Evolutionary conservation across 1,140 invertebrate species (phyloP).

Genomic region (Drosophila fuyamai): DNA sequence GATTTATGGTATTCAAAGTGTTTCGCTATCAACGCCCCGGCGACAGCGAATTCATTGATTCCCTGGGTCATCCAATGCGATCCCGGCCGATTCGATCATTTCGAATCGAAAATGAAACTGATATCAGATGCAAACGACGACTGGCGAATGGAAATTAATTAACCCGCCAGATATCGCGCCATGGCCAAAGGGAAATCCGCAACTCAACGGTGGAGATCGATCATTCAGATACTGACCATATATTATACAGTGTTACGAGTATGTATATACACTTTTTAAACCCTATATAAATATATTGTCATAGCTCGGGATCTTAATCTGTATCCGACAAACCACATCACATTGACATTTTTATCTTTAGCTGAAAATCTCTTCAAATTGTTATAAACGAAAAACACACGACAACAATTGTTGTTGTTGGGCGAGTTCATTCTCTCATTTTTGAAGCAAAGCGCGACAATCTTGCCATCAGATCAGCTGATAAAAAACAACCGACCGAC

Average conservation of each 20-base stretch:
- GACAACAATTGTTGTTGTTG: conserved; percentile 40
- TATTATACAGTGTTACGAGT: conserved; percentile 1
- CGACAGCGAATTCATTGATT: conserved; percentile 25
- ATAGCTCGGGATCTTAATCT: conserved; percentile 44
- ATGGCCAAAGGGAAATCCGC: conserved; percentile 33
- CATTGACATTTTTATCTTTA: conserved; percentile 81
- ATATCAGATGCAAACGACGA: conserved; percentile 49
- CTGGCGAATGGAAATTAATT: conserved; percentile 71
- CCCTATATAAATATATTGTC: conserved; percentile 7
- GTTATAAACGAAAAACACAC: conserved; percentile 73
- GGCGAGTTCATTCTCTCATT: conserved; percentile 70
- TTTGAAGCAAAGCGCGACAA: conserved; percentile 82
- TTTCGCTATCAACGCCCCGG: conserved; percentile 32
- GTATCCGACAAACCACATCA: conserved; percentile 76
- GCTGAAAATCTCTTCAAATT: conserved; percentile 78
- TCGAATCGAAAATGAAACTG: conserved; percentile 42
- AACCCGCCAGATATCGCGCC: conserved; percentile 52
- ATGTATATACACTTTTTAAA: neutral
- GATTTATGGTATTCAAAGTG: conserved; percentile 62
- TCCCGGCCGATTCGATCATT: conserved; percentile 24
- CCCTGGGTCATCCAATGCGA: conserved; percentile 23
- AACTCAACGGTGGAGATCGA: conserved; percentile 31
- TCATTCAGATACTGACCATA: conserved; percentile 21
- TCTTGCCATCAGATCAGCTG: conserved; percentile 82
- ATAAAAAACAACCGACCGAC: conserved; percentile 65